Evolutionary conservation across 2,113 vertebrate species (phyloP).

Genomic region (Atlantisia rogersi): DNA sequence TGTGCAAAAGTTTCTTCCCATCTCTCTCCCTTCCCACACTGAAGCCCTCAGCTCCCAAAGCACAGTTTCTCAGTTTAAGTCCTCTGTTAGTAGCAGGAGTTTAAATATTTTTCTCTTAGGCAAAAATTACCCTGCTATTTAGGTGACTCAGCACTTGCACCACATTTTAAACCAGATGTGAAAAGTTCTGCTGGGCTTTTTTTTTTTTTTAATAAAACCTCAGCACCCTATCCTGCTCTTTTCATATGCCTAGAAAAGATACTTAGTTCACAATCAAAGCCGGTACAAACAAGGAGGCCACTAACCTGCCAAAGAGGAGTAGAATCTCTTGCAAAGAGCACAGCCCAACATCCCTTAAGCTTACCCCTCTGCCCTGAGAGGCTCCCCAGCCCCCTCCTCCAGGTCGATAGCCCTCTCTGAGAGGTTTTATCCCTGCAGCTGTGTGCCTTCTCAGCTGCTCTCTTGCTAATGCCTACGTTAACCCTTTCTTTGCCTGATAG

Average conservation of each 20-base stretch:
- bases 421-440: constrained; percentile 60
- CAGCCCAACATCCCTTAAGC: neutral
- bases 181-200: neutral
- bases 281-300: neutral
- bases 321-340: neutral
- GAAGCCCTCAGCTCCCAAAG: neutral
- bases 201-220: neutral
- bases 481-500: constrained; percentile 5
- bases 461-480: constrained; percentile 30
- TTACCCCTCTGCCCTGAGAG: neutral
- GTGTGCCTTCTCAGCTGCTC: constrained; percentile 60
- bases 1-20: neutral
- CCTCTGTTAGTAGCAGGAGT: neutral
- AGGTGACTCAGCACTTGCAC: neutral
- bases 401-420: neutral
- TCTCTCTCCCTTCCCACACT: neutral
- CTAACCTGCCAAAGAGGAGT: neutral
- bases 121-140: neutral
- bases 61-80: neutral
- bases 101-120: neutral
- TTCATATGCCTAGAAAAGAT: neutral
- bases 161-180: neutral
- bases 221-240: neutral
- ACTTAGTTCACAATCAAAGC: neutral
- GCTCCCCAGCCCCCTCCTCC: neutral